Percentiles rank a stretch among this genome's conserved stretches.
Evolutionary conservation across 2,888 invertebrate species (phyloP).

Genomic region (Timema cristinae): DNA sequence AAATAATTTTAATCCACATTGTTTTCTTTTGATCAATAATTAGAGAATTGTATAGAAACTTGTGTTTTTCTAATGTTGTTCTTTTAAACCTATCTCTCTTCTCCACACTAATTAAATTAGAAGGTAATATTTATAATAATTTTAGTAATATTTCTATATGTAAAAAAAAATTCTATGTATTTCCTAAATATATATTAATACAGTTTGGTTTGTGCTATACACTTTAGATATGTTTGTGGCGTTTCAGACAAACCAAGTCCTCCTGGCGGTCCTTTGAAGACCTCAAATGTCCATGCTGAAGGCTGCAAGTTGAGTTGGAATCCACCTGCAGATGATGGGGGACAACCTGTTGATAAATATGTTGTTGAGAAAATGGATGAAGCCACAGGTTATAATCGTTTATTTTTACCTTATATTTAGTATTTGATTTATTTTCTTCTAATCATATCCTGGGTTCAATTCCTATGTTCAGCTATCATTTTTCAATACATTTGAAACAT

Average conservation of each 20-base stretch:
- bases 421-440: not conserved
- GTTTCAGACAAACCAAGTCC: constrained; percentile 73
- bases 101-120: not conserved
- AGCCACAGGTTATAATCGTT: constrained; percentile 58
- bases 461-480: not conserved
- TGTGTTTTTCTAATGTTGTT: too few relatives aligned
- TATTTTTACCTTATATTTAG: too few relatives aligned
- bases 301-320: constrained; percentile 89
- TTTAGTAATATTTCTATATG: not conserved
- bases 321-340: constrained; percentile 92
- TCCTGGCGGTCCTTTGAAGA: constrained; percentile 88
- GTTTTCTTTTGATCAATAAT: too few relatives aligned
- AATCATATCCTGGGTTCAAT: not conserved
- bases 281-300: constrained; percentile 83
- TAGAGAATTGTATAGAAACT: too few relatives aligned
- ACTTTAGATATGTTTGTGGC: too few relatives aligned
- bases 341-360: constrained; percentile 89
- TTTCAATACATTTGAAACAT: not conserved
- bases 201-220: too few relatives aligned
- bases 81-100: not conserved
- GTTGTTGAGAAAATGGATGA: constrained; percentile 95
- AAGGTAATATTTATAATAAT: not conserved
- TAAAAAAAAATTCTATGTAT: not conserved
- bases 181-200: not conserved
- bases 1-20: too few relatives aligned